Evolutionary conservation across 2,113 vertebrate species (phyloP).

Genomic region (Capreolus pygargus): DNA sequence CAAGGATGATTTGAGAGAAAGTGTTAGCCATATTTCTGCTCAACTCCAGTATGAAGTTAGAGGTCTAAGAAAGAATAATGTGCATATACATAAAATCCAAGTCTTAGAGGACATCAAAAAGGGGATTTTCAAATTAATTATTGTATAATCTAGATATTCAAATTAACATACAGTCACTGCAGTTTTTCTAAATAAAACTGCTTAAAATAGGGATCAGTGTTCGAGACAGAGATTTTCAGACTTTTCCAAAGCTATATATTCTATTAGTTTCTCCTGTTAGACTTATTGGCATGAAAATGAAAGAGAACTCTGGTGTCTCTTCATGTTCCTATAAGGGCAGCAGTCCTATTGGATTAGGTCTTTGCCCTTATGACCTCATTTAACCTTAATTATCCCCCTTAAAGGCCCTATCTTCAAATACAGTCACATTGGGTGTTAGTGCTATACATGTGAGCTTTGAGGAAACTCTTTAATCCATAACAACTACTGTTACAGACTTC

Average conservation of each 20-base stretch:
- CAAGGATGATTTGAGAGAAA: not conserved
- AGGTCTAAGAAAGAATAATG: not conserved
- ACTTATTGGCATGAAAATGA: not conserved
- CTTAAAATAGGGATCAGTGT: not conserved
- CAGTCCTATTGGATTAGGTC: not conserved
- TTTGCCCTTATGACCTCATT: not conserved
- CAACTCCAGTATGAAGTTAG: not conserved
- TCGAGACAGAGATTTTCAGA: not conserved
- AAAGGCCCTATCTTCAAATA: not conserved
- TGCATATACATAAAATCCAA: not conserved
- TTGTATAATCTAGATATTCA: not conserved
- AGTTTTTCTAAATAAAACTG: not conserved
- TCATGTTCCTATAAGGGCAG: not conserved
- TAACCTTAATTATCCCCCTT: not conserved
- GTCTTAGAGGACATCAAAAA: not conserved
- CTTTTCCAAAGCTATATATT: not conserved
- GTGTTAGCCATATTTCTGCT: not conserved
- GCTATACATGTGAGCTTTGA: not conserved
- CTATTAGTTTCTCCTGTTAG: not conserved
- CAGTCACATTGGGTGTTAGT: not conserved
- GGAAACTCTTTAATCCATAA: not conserved
- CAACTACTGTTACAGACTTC: not conserved
- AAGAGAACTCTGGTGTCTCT: not conserved
- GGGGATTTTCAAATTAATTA: not conserved
- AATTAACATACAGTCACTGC: not conserved